Base-by-base conservation (phyloP, 2,888 invertebrate species). In the Morinoia aosen region DNA sequence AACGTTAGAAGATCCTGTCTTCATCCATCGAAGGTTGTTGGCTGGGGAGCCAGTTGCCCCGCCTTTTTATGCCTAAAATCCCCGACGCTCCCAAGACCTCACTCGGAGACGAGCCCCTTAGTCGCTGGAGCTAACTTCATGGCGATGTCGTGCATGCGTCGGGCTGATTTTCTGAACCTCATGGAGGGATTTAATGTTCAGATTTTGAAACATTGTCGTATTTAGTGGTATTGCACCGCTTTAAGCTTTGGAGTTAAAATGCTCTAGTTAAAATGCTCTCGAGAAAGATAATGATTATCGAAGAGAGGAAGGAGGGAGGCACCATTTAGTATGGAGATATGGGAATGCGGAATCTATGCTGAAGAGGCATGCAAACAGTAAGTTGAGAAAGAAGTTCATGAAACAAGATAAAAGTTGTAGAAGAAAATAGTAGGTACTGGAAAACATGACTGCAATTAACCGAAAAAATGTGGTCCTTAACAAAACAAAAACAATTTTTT, bases 1-100 rank as follows among this genome's bases (percentile, higher is more conserved):
- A 93, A 93, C 93, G 93, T 93, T 93, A 93, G 93, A 14, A 57
- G 93, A 93, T 93, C 93, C 93, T 93, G 39, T 93, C 93, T 93
- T 33, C 93, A 93, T 93, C 93, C 93, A 58, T 93, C 93, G 93
- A 58, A 93, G 56, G n/a, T 10, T 57, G 93, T 11, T 57, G 93
- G 57, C 58, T 12, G 12, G 33, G 57, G 93, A 11, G 93, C 93
- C 39, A 39, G 57, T 93, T 57, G 57, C 91, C 57, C 11, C 57
- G 33, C 56, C n/a, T 39, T 93, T 93, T 93, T 93, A 93, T 57
- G 93, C 48, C n/a, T 93, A 40, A 90, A 90, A 90, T 90, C 48
- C 93, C 33, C 93, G 58, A 91, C 40, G 91, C 91, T 91, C n/a
- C 11, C 40, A 40, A 11, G 90, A 25, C 40, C 76, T 33, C 33